Evolutionary conservation across 2,113 vertebrate species (phyloP), one percentile per base, ranked within the genome.

Genomic region (Otocyon megalotis): DNA sequence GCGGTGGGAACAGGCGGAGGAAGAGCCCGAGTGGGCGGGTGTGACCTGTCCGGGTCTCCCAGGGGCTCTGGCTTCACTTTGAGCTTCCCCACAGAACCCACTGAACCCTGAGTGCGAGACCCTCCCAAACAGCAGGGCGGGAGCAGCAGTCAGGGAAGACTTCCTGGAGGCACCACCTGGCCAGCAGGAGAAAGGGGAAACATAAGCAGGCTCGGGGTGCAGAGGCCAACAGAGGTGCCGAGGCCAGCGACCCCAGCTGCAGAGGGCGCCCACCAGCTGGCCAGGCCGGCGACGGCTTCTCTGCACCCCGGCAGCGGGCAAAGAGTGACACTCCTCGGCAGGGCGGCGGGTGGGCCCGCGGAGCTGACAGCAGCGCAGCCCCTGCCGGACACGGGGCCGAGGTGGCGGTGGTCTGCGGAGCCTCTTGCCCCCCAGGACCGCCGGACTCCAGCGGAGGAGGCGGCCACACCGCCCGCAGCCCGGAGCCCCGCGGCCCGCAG

Each of bases 241-340:
- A 50, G 11, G 17, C 7, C 69, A 60, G 53, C 35, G 4, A 22
- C 65, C 16, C 5, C 0, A 0, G 17, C 24, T 43, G 11, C 28
- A 71, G 10, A 28, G 15, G 26, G 15, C 2, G 65, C 10, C 3
- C n/a, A 30, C n/a, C 16, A 43, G 20, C 54, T 15, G 7, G n/a
- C 30, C 2, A 0, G 2, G 79, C 4, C 7, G 14, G 4, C 37
- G 19, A n/a, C 0, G 0, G 22, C 17, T 16, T 6, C 50, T 56
- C 35, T 26, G 50, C 20, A 8, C 28, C 30, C 63, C 3, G 22
- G 62, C 14, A 15, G 67, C 4, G 11, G 56, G 37, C 72, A 50
- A 32, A 48, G n/a, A 74, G 4, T 14, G 26, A 20, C 56, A 43
- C 28, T 58, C 3, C 28, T 48, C 3, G 9, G 20, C 30, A 26